Evolutionary conservation across 2,797 vertebrate species (phyloP).

Genomic region (Chanos chanos): DNA sequence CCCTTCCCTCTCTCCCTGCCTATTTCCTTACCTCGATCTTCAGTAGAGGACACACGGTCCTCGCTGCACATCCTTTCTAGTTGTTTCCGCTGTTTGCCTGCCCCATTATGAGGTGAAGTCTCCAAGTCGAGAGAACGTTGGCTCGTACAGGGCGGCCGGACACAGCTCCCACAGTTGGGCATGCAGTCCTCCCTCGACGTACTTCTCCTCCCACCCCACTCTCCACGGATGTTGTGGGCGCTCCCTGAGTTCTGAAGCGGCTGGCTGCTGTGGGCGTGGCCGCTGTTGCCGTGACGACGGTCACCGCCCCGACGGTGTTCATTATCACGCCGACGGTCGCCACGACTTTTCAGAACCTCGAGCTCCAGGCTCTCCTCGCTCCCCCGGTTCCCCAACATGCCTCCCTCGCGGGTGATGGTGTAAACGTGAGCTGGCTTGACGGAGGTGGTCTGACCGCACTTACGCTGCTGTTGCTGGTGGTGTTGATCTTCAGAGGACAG

Average conservation of each 20-base stretch:
- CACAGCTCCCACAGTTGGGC: conserved; percentile 67
- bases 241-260: conserved; percentile 76
- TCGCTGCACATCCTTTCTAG: conserved; percentile 94
- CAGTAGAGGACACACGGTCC: conserved; percentile 75
- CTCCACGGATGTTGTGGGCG: conserved; percentile 70
- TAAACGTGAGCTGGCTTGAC: conserved; percentile 81
- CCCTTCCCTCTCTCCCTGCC: neutral
- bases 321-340: conserved; percentile 55
- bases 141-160: conserved; percentile 65
- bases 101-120: conserved; percentile 62
- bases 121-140: conserved; percentile 85
- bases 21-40: conserved; percentile 57
- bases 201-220: conserved; percentile 76
- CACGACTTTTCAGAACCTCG: conserved; percentile 79
- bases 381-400: conserved; percentile 78
- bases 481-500: conserved; percentile 74
- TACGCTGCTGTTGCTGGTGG: conserved; percentile 54
- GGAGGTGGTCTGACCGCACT: too few relatives aligned
- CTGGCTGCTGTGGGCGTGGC: conserved; percentile 60
- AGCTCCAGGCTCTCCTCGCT: conserved; percentile 84
- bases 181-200: conserved; percentile 84
- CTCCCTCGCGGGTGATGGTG: conserved; percentile 85
- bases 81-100: conserved; percentile 77
- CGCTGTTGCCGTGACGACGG: conserved; percentile 27
- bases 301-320: too few relatives aligned